Evolutionary conservation across 2,797 vertebrate species (phyloP), one percentile per base, ranked within the genome.

Genomic region (Avahi laniger): DNA sequence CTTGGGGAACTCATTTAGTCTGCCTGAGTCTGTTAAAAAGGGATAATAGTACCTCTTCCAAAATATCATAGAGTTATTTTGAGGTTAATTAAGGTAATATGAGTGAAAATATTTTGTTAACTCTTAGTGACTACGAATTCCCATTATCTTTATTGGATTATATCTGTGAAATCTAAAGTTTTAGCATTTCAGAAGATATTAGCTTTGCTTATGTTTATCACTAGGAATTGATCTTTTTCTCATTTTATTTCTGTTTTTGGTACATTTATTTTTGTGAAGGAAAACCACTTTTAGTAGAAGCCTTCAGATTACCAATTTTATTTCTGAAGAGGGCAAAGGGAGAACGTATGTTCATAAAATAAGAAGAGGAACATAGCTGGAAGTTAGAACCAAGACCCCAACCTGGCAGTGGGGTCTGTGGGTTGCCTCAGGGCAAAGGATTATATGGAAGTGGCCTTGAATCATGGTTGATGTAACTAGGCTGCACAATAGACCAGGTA

Each of bases 91-190:
- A 80, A 73, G 24, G 65, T 72, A 92, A 48, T 76, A 52, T 89
- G 80, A 89, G 54, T 93, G 41, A 93, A 94, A 93, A 92, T 87
- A 22, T 70, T 95, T n/a, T 85, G 20, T 73, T 67, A 94, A 84
- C 38, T 85, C 84, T 35, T 86, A 88, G 76, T 85, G 50, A 69
- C 80, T 93, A 5, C 91, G 69, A 86, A 50, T 65, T 80, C 2
- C 38, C 26, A 65, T 88, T 89, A 81, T 93, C 72, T 92, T 92
- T 88, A 91, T 48, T 95, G 69, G 59, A 52, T 76, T 84, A 41
- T 65, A 89, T 89, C 63, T 54, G 4, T 75, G 79, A 79, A 88
- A 80, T 82, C 38, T 82, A 80, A 48, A 17, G 72, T 46, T 28
- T 89, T 61, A 94, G 46, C 79, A 88, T 79, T 85, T 94, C 63